Conservation (phyloP, 2,113 vertebrate species). For the Atractosteus spatula region DNA sequence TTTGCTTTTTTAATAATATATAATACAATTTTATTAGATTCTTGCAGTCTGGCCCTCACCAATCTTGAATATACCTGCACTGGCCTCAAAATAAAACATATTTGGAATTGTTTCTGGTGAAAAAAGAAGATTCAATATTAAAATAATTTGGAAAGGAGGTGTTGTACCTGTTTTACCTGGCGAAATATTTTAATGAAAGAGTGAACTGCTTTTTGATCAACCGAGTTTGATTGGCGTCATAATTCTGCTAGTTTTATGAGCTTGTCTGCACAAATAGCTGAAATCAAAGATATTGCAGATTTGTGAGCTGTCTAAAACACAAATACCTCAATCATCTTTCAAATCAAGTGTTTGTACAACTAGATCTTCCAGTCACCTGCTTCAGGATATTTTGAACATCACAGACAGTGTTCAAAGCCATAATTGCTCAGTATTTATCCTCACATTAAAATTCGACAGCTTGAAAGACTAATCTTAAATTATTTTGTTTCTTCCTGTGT, state of each 20-base stretch:
- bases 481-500: not conserved
- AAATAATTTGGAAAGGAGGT: no score
- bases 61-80: no score
- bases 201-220: not conserved
- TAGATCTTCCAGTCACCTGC: not conserved
- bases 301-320: not conserved
- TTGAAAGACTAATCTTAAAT: not conserved
- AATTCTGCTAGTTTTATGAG: not conserved
- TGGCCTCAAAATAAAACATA: no score
- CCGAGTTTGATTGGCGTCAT: not conserved
- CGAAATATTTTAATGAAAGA: conserved; percentile 5
- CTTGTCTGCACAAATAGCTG: not conserved
- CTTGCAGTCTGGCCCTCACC: no score
- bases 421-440: not conserved
- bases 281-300: conserved; percentile 17
- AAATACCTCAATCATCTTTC: not conserved
- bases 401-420: conserved; percentile 6
- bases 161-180: no score
- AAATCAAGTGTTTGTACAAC: not conserved
- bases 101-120: no score
- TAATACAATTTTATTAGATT: no score
- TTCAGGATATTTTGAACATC: conserved; percentile 7
- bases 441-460: not conserved
- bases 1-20: no score
- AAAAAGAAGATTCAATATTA: no score